Percentiles rank a stretch among this genome's conserved stretches.
Evolutionary conservation across 2,888 invertebrate genomes (phyloP).

Genomic region (Drosophila subsilvestris): DNA sequence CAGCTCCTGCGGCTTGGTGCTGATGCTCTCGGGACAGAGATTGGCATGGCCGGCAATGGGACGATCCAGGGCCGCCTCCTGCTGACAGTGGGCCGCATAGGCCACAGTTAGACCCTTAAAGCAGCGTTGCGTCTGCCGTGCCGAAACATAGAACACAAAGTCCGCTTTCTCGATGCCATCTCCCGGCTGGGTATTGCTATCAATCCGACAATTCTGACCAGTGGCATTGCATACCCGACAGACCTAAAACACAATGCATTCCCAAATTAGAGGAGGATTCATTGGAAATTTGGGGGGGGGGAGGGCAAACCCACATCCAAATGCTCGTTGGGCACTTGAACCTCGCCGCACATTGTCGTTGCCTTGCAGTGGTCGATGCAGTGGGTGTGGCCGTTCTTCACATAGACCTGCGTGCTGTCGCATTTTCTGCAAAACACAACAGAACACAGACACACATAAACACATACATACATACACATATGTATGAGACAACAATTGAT

Average conservation of each 20-base stretch:
- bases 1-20: conserved; percentile 94
- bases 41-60: conserved; percentile 99
- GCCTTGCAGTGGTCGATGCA: conserved; percentile 93
- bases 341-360: conserved; percentile 98
- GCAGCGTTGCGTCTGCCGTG: conserved; percentile 96
- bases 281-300: neutral
- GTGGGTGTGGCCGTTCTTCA: conserved; percentile 92
- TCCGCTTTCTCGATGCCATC: conserved; percentile 92
- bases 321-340: conserved; percentile 95
- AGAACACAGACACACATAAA: neutral
- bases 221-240: conserved; percentile 95
- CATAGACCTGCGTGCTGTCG: conserved; percentile 93
- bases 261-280: neutral
- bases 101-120: conserved; percentile 96
- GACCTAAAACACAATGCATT: conserved; percentile 85
- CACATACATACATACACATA: neutral
- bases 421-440: conserved; percentile 88
- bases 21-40: conserved; percentile 97
- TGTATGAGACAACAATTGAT: conserved; percentile 1
- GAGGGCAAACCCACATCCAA: conserved; percentile 90
- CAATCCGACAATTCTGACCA: conserved; percentile 90
- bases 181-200: conserved; percentile 86
- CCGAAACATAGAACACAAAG: conserved; percentile 98
- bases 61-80: conserved; percentile 96
- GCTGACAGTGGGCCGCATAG: conserved; percentile 99